Evolutionary conservation across 2,888 invertebrate genomes (phyloP), one percentile per base, ranked within the genome.

Genomic region (Azorinus chamasolen): DNA sequence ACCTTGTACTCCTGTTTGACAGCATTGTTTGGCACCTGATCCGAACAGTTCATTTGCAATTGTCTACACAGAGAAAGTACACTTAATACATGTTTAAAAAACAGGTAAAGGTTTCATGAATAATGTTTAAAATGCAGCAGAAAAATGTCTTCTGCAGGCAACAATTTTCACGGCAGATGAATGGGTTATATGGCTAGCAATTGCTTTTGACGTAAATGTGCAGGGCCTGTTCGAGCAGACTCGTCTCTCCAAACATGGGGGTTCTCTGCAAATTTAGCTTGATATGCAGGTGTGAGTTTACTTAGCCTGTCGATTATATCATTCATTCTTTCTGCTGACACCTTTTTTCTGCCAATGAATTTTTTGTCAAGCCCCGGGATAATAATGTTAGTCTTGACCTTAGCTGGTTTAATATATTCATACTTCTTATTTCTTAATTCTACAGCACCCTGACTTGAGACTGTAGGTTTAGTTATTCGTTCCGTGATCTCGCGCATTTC

Each of bases 181-280:
- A 14, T 22, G 3, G 8, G 24, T 48, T 59, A 72, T 22, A 59
- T 72, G 8, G 65, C 59, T 25, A 72, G 48, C 64, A 64, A 45
- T 45, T 59, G 50, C 12, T 27, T 43, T 61, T 82, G 74, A 0
- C 78, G 66, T 45, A 76, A 41, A 74, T 84, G 84, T 10, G 86
- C 86, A 8, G 86, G 86, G n/a, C 86, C 86, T 10, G 66, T 75
- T 39, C 74, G 46, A 16, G 74, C 73, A 0, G 86, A 73, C 6
- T 76, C 75, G 50, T 90, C 89, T 25, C 79, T 72, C 88, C 89
- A 90, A 0, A 88, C 88, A 76, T 90, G 86, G 0, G 82, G 85
- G 66, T 84, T 87, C 0, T 76, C 61, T 5, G 87, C 82, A 70
- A 85, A 89, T 61, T 89, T 88, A 18, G 88, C 87, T 39, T 86